Evolutionary conservation across 2,888 invertebrate genomes (phyloP), one percentile per base, ranked within the genome.

Genomic region (Diarsia rubi): DNA sequence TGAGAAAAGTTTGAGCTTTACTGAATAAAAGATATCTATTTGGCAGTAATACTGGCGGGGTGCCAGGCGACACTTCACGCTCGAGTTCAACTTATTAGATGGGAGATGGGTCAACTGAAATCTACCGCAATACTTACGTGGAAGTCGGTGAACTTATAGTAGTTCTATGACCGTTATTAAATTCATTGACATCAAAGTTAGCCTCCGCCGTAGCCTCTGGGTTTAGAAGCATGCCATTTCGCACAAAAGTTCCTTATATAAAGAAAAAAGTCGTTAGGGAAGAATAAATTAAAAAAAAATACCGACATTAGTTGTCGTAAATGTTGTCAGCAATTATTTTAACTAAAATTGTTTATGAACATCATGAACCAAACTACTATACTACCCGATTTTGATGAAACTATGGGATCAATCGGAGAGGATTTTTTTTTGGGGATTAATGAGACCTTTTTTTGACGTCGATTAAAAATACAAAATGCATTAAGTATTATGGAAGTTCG

Each of bases 21-120:
- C 94, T 95, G 96, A 96, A 96, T 96, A 95, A 96, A 96, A 95
- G 92, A 96, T 95, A 94, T 95, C 92, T 94, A 94, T 95, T 95
- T 94, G 93, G 92, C 91, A 91, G 93, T 94, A 90, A 91, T 89
- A 91, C 93, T 95, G 95, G 95, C 93, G 72, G 69, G 59, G 86
- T 80, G 93, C 96, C 95, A 95, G 90, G 89, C 90, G 92, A 94
- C 94, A 92, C 92, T 93, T 93, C 91, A 89, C 91, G 88, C 90
- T 88, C 73, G 84, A 90, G 83, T 88, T 85, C 66, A 88, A 89
- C 86, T 88, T 91, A 90, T 91, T 89, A 88, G 86, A 87, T 87
- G 86, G 84, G 82, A 90, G 89, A 91, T 86, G 87, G 91, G 90
- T 92, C 88, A 91, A 88, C 83, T 87, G 84, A 88, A 88, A 90